These are phyloP conservation scores for Lycodopsis pacificus DNA, from an alignment of 2,797 vertebrate species.

Conservation along the genomic window DNA sequence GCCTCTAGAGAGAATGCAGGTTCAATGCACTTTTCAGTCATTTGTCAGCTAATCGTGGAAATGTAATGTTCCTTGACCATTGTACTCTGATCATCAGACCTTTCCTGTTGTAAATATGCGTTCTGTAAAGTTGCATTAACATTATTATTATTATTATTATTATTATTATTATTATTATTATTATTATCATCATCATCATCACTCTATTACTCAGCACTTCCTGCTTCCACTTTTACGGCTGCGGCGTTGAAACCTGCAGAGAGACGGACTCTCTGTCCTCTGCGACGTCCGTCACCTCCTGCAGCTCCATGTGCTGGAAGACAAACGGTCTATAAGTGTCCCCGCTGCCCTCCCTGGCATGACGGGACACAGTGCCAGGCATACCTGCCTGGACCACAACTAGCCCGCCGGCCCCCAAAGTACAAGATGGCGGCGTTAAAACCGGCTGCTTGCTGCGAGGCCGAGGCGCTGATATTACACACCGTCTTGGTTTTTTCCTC, in stretches of 20 bases:
- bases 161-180: too few relatives aligned
- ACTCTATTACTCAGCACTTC: slow-evolving; percentile 38
- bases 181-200: too few relatives aligned
- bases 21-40: too few relatives aligned
- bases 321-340: slow-evolving; percentile 49
- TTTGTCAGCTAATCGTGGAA: too few relatives aligned
- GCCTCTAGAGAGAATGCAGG: too few relatives aligned
- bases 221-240: slow-evolving; percentile 30
- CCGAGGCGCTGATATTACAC: slow-evolving; percentile 72
- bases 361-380: slow-evolving; percentile 36
- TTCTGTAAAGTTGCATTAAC: slow-evolving; percentile 41
- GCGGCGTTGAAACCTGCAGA: slow-evolving; percentile 30
- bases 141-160: slow-evolving; percentile 29
- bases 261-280: slow-evolving; percentile 16
- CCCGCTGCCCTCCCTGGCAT: slow-evolving; percentile 34
- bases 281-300: slow-evolving; percentile 46
- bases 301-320: slow-evolving; percentile 47
- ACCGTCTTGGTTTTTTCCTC: slow-evolving; percentile 69
- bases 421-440: slow-evolving; percentile 51
- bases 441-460: slow-evolving; percentile 40
- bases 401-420: slow-evolving; percentile 26
- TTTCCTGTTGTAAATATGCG: slow-evolving; percentile 25
- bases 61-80: not conserved
- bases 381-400: slow-evolving; percentile 41
- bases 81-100: too few relatives aligned